Percentiles rank a stretch among this genome's conserved stretches.
Evolutionary conservation across 2,888 invertebrate species (phyloP).

Genomic region (Cataglyphis rosenhaueri): DNA sequence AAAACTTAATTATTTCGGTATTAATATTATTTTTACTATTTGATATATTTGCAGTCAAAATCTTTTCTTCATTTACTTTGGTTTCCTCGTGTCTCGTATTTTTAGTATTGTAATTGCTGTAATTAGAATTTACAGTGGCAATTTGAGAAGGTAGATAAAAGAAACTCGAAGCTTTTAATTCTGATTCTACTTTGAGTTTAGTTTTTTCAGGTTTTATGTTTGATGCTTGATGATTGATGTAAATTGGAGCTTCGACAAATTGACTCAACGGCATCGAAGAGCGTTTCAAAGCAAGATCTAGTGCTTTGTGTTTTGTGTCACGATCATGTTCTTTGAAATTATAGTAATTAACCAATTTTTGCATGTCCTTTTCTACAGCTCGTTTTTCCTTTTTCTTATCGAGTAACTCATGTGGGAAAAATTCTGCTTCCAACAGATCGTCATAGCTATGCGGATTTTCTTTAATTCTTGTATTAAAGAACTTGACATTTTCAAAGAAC

Average conservation of each 20-base stretch:
- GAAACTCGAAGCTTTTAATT: neutral
- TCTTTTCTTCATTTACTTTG: neutral
- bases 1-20: neutral
- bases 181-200: neutral
- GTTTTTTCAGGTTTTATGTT: neutral
- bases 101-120: slow-evolving; percentile 15
- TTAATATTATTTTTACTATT: neutral
- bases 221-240: neutral
- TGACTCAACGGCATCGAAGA: neutral
- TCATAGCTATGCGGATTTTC: slow-evolving; percentile 59
- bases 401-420: neutral
- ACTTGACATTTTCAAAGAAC: slow-evolving; percentile 65
- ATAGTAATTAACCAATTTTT: neutral
- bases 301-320: neutral
- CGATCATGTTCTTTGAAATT: neutral
- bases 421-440: slow-evolving; percentile 75
- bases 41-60: neutral
- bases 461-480: slow-evolving; percentile 34
- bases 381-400: neutral
- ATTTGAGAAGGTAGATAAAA: slow-evolving; percentile 14
- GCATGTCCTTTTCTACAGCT: neutral
- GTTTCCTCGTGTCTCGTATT: neutral
- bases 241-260: neutral
- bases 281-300: neutral
- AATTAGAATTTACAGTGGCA: neutral